These are phyloP conservation scores for Morpho deidamia DNA, from an alignment of 2,888 invertebrate species.

Conservation along the genomic window DNA sequence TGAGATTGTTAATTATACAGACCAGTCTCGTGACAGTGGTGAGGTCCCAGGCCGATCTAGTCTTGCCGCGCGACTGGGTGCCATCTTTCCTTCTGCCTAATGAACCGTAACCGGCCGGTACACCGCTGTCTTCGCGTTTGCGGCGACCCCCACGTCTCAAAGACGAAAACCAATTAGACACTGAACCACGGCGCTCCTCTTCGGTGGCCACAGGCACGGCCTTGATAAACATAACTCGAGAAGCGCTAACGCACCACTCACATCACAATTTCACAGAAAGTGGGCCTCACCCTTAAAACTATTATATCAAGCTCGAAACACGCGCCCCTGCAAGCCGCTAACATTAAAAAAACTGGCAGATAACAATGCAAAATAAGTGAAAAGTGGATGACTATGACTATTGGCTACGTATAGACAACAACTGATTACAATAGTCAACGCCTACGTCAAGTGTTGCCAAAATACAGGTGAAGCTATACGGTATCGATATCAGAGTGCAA, in stretches of 20 bases:
- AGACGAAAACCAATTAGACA: conserved; percentile 90
- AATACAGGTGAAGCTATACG: conserved; percentile 59
- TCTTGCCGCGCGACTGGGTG: conserved; percentile 64
- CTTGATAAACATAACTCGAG: conserved; percentile 76
- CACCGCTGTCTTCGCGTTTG: conserved; percentile 60
- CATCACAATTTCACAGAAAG: conserved; percentile 57
- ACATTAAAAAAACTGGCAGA: conserved; percentile 44
- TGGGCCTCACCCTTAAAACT: conserved; percentile 39
- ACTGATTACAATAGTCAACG: conserved; percentile 25
- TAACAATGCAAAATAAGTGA: conserved; percentile 63
- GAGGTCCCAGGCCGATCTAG: conserved; percentile 80
- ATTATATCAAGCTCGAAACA: conserved; percentile 51
- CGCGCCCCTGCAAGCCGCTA: conserved; percentile 60
- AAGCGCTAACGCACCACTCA: conserved; percentile 51
- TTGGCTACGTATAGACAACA: conserved; percentile 52
- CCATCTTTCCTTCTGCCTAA: conserved; percentile 72
- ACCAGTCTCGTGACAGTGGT: conserved; percentile 77
- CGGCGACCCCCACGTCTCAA: conserved; percentile 80
- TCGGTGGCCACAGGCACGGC: conserved; percentile 65
- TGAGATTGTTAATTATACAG: conserved; percentile 48
- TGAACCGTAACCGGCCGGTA: conserved; percentile 69
- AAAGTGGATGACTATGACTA: conserved; percentile 39
- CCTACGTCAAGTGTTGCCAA: conserved; percentile 49
- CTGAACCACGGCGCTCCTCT: conserved; percentile 82
- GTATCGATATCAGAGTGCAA: conserved; percentile 50